Percentiles rank a stretch among this genome's conserved stretches.
phyloP scores from a whole-genome alignment of 2,888 invertebrate genomes.

The Zelleria hepariella region DNA sequence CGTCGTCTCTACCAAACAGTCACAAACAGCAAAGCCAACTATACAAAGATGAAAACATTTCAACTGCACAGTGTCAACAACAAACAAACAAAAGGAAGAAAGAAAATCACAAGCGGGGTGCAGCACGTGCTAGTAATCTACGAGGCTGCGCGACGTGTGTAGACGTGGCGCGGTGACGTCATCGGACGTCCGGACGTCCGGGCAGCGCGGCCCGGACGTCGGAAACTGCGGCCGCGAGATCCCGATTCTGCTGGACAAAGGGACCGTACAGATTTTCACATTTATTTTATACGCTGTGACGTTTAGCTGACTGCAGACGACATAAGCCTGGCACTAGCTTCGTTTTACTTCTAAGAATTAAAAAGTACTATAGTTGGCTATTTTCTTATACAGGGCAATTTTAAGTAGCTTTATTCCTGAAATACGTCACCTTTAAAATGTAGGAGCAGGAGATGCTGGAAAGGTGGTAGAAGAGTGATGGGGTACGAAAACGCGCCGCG shows the following conservation, averaged over 20 bases:
- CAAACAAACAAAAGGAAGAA: not conserved
- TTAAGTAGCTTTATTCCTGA: too few relatives aligned
- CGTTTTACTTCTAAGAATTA: too few relatives aligned
- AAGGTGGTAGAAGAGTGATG: too few relatives aligned
- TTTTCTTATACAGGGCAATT: too few relatives aligned
- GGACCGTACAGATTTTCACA: conserved; percentile 28
- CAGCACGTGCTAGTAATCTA: conserved; percentile 45
- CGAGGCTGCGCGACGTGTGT: conserved; percentile 24
- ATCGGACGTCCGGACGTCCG: conserved; percentile 26
- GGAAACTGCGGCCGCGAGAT: conserved; percentile 29
- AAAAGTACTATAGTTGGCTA: too few relatives aligned
- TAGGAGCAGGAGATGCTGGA: too few relatives aligned
- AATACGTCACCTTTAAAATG: too few relatives aligned
- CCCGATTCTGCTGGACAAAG: conserved; percentile 51
- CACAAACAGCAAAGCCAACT: not conserved
- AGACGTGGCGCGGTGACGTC: conserved; percentile 36
- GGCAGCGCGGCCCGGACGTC: conserved; percentile 23
- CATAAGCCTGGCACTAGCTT: not conserved
- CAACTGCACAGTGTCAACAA: not conserved
- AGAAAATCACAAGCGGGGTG: conserved; percentile 5
- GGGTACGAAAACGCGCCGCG: too few relatives aligned
- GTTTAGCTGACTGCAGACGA: not conserved
- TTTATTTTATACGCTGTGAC: conserved; percentile 20
- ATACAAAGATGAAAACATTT: not conserved
- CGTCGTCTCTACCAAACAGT: not conserved